phyloP scores from a whole-genome alignment of 2,797 vertebrate species.

The Catharus ustulatus region DNA sequence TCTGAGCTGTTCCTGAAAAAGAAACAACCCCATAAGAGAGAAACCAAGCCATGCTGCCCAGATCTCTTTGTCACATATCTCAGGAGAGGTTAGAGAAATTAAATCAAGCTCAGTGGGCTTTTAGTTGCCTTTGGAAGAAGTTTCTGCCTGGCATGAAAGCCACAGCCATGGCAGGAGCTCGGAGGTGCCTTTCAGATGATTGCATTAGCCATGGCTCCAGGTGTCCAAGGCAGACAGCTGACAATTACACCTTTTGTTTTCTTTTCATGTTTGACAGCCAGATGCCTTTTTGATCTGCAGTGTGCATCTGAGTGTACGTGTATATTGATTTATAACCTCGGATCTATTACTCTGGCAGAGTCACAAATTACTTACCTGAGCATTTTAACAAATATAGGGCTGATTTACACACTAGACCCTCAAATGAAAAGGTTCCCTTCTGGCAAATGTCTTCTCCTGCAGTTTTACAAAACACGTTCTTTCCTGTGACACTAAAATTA shows the following conservation, averaged over 20 bases:
- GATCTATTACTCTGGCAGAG: neutral
- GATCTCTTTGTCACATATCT: neutral
- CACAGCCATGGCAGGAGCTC: neutral
- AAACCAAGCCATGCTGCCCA: neutral
- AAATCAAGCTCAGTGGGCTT: neutral
- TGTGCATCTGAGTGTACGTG: neutral
- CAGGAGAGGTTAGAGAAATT: neutral
- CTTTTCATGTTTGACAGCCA: constrained; percentile 63
- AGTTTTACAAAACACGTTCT: neutral
- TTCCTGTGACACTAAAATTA: neutral
- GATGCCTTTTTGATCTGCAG: constrained; percentile 46
- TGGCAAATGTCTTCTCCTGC: neutral
- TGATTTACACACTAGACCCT: neutral
- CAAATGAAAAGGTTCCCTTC: neutral
- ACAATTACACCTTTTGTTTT: constrained; percentile 53
- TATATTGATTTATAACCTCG: neutral
- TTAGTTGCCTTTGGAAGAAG: constrained; percentile 30
- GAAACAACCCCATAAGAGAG: neutral
- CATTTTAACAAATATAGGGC: neutral
- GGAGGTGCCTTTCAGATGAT: constrained; percentile 21
- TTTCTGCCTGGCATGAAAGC: constrained; percentile 34
- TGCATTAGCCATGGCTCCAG: constrained; percentile 33
- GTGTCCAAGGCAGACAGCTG: constrained; percentile 51
- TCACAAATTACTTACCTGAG: neutral
- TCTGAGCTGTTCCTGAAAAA: neutral